Base-by-base conservation (phyloP, 2,888 invertebrate species). In the Carterocephalus palaemon region DNA sequence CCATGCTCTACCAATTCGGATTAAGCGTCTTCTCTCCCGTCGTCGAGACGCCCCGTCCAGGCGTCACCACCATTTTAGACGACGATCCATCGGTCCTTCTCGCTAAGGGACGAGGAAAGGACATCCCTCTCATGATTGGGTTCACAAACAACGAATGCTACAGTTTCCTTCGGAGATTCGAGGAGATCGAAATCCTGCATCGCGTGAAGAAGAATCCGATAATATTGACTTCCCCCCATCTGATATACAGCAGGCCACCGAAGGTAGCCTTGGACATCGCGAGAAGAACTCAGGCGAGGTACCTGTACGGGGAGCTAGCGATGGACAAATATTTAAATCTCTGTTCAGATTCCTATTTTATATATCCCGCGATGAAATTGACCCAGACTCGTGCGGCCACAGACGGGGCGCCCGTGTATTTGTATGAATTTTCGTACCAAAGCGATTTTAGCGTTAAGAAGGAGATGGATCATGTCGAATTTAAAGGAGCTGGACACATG, bases 401-500 rank as follows among this genome's bases (percentile, higher is more conserved):
- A 5, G 59, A 52, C 1, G 78, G 73, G 2, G 81, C 84, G 2
- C 82, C 88, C 0, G 76, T 86, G 1, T 90, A 74, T 48, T 61
- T 89, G 56, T 90, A 89, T 60, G 75, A 88, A 51, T 90, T 89
- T 56, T 70, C 82, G 3, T 90, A 87, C 47, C 75, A 86, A 16
- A 80, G 88, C 0, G 72, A 80, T 4, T 58, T 78, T 46, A 88
- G 88, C 17, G 67, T 85, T 1, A 72, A 89, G 34, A 87, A 88
- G 56, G 66, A 82, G 22, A 62, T 60, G 0, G 57, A 53, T 4
- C 70, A 72, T 46, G 51, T 82, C 10, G 63, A 73, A 1, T 74
- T 83, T 24, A 67, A 71, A 0, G 90, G 90, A 4, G 89, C 88
- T 2, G 88, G 84, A n/a, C 90, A 90, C 49, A 79, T 88, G 1